phyloP scores from a whole-genome alignment of 2,113 vertebrate species.

The Odontophorus gujanensis region DNA sequence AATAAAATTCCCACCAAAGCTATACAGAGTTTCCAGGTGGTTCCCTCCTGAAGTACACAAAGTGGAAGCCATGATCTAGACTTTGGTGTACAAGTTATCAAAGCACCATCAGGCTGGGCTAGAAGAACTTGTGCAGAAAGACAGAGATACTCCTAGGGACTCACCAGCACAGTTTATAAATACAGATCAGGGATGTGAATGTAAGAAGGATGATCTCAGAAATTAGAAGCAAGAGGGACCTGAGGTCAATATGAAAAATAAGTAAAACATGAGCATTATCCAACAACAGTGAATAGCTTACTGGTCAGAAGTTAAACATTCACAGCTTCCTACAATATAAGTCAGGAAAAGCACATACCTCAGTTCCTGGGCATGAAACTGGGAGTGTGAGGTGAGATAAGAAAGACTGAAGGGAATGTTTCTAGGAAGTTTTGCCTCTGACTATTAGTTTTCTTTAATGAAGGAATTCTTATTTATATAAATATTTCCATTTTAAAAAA shows the following conservation, averaged over 20 bases:
- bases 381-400: conserved; percentile 18
- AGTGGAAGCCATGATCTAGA: neutral
- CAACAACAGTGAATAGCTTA: neutral
- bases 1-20: neutral
- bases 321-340: neutral
- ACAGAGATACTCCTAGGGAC: neutral
- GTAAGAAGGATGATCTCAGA: neutral
- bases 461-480: conserved; percentile 20
- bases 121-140: neutral
- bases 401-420: neutral
- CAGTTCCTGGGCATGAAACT: neutral
- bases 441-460: neutral
- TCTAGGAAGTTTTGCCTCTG: neutral
- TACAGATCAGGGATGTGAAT: neutral
- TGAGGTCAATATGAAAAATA: neutral
- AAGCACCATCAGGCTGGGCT: neutral
- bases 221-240: neutral
- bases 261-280: neutral
- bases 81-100: neutral
- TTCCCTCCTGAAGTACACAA: neutral
- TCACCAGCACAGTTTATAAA: neutral
- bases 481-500: neutral
- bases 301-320: neutral
- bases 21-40: neutral
- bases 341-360: neutral